Evolutionary conservation across 2,797 vertebrate genomes (phyloP), one percentile per base, ranked within the genome.

Genomic region (Phrynocephalus vlangalii): DNA sequence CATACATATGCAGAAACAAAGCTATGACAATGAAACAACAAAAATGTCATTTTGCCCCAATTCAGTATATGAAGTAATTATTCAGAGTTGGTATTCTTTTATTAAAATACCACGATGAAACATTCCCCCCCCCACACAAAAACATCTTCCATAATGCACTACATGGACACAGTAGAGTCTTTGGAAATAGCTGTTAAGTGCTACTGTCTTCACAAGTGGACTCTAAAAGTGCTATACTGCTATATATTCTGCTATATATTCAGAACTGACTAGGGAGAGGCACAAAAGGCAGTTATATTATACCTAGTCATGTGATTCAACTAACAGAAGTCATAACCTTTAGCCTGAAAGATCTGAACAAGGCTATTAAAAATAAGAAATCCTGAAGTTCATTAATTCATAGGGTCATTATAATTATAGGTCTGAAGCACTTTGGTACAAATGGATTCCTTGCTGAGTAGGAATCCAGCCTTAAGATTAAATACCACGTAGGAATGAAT

Each of bases 151-250:
- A 15, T 13, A 86, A 86, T 28, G 18, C 4, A 82, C 6, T 79
- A 80, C 33, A 81, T 24, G 15, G 79, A 11, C 81, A 75, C 38
- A 5, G 30, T 63, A 44, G 1, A 89, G 89, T 87, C 85, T 81
- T 44, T 67, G 80, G 87, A 91, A 94, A 92, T 24, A 0, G 38
- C 6, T 75, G 16, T 71, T 72, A 73, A 77, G 33, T n/a, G 24
- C 28, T 83, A 28, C 3, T 92, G 72, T 87, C 83, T 56, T 79
- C 71, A 76, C 44, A 78, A 78, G 44, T 7, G 6, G 6, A 52
- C 82, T 1, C 86, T 73, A 76, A 7, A 90, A 82, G 1, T 73
- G 26, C 56, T 85, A 78, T 87, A 77, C 73, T 44, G 38, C 38
- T 44, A 44, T 44, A 44, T 44, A 44, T 44, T 79, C 80, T 85